phyloP scores from a whole-genome alignment of 2,113 vertebrate genomes.

The Hippocampus barbouri region DNA sequence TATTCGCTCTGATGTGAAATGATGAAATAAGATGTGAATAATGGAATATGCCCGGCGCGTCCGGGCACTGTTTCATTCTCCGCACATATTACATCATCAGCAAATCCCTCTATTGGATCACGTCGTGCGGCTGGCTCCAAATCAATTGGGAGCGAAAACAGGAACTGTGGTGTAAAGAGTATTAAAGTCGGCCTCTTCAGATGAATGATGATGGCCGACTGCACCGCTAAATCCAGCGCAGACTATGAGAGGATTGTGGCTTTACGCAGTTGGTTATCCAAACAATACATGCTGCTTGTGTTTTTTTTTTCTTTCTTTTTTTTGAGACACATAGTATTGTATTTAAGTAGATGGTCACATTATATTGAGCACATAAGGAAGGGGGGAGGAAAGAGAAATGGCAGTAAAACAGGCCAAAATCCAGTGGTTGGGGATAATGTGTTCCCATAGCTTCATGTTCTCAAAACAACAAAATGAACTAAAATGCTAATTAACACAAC shows the following conservation, averaged over 20 bases:
- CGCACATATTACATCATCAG: conserved; percentile 46
- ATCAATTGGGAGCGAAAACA: conserved; percentile 23
- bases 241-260: not conserved
- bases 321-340: not conserved
- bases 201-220: not conserved
- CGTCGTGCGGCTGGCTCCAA: conserved; percentile 6
- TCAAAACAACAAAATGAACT: too few relatives aligned
- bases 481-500: too few relatives aligned
- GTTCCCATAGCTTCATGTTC: too few relatives aligned
- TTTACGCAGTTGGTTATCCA: not conserved
- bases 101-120: conserved; percentile 27
- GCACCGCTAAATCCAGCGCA: conserved; percentile 6
- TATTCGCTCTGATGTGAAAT: conserved; percentile 39
- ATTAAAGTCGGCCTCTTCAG: conserved; percentile 13
- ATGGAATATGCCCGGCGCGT: conserved; percentile 35
- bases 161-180: conserved; percentile 11
- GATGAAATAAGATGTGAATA: conserved; percentile 47
- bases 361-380: too few relatives aligned
- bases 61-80: conserved; percentile 15
- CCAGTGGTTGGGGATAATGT: too few relatives aligned
- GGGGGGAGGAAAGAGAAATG: too few relatives aligned
- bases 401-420: too few relatives aligned
- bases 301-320: too few relatives aligned
- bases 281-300: not conserved
- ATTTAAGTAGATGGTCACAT: not conserved